Conservation (phyloP, 1,140 invertebrate species). For the Drosophila athabasca region DNA sequence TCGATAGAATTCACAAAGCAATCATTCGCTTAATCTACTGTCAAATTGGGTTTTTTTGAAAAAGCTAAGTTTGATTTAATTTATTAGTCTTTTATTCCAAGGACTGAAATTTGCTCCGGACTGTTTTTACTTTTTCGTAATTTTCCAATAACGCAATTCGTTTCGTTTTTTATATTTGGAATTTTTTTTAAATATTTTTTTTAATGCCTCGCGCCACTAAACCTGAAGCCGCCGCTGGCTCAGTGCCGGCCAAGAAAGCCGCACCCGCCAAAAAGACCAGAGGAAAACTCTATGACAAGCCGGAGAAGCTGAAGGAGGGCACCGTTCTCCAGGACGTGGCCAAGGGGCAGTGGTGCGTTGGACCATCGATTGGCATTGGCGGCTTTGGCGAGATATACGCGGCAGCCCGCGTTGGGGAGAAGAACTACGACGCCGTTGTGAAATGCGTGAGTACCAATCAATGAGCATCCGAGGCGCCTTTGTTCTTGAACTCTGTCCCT, state of each 20-base stretch:
- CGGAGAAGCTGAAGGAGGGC: slow-evolving; percentile 90
- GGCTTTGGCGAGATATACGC: slow-evolving; percentile 97
- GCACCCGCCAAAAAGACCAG: slow-evolving; percentile 80
- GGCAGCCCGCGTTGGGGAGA: slow-evolving; percentile 86
- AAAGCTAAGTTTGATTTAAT: too few relatives aligned
- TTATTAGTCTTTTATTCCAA: too few relatives aligned
- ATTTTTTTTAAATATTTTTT: too few relatives aligned
- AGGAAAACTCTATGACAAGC: slow-evolving; percentile 89
- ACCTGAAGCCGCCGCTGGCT: slow-evolving; percentile 37
- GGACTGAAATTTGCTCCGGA: too few relatives aligned
- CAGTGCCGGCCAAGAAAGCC: slow-evolving; percentile 18
- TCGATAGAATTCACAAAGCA: too few relatives aligned
- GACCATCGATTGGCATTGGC: slow-evolving; percentile 94
- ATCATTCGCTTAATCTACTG: too few relatives aligned
- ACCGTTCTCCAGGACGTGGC: slow-evolving; percentile 90
- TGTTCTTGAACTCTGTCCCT: background rate
- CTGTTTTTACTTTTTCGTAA: too few relatives aligned
- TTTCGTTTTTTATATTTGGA: too few relatives aligned
- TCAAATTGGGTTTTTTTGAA: too few relatives aligned
- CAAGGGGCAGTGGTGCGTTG: slow-evolving; percentile 93
- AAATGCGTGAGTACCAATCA: slow-evolving; percentile 88
- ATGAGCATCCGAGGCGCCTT: background rate
- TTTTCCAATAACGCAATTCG: too few relatives aligned
- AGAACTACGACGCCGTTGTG: slow-evolving; percentile 88
- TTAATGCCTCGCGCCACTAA: slow-evolving; percentile 69